Conservation (phyloP, 2,888 invertebrate genomes). For the Unio delphinus region DNA sequence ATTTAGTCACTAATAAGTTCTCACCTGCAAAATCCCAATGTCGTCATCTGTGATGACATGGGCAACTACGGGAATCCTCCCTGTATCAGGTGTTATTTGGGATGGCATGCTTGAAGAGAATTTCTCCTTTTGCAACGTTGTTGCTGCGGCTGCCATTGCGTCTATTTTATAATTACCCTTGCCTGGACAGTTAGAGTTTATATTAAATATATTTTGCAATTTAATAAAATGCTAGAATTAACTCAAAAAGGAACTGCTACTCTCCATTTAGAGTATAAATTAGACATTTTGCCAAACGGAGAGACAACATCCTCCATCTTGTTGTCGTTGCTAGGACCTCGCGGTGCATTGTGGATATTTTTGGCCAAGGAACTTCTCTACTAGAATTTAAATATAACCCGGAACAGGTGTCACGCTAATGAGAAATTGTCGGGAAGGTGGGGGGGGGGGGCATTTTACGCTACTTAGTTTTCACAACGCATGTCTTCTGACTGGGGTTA, state of each 20-base stretch:
- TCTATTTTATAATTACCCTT: background rate
- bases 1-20: background rate
- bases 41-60: constrained; percentile 70
- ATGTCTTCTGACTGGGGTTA: too few relatives aligned
- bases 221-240: background rate
- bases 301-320: constrained; percentile 32
- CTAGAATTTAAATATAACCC: too few relatives aligned
- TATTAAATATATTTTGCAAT: too few relatives aligned
- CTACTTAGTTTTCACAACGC: too few relatives aligned
- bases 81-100: constrained; percentile 25
- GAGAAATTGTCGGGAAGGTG: too few relatives aligned
- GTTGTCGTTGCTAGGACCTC: constrained; percentile 31
- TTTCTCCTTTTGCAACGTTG: constrained; percentile 25
- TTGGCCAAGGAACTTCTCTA: too few relatives aligned
- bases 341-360: constrained; percentile 19
- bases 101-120: constrained; percentile 15
- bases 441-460: too few relatives aligned
- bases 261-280: too few relatives aligned
- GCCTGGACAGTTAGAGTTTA: too few relatives aligned
- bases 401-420: too few relatives aligned
- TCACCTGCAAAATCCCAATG: constrained; percentile 63
- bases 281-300: constrained; percentile 9
- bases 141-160: constrained; percentile 25
- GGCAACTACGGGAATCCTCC: constrained; percentile 61
- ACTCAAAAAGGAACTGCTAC: too few relatives aligned